Conservation (phyloP, 2,888 invertebrate genomes). For the Mimumesa dahlbomi region DNA sequence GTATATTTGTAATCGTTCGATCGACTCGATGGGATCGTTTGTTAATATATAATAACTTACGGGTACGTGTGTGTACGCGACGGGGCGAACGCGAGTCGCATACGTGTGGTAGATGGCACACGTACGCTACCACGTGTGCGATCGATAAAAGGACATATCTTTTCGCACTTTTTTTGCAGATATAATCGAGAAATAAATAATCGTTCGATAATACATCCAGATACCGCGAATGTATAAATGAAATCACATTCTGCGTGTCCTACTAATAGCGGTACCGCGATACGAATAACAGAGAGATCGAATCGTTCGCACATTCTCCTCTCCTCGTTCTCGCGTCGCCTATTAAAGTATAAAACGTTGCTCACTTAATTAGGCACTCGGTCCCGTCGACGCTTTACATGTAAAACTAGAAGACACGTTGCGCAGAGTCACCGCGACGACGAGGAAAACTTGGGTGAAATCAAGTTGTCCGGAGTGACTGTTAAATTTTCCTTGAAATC, state of each 20-base stretch:
- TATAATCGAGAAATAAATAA: conserved; percentile 17
- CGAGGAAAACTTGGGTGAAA: too few relatives aligned
- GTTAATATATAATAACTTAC: neutral
- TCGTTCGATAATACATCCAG: conserved; percentile 29
- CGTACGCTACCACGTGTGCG: neutral
- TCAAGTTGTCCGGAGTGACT: too few relatives aligned
- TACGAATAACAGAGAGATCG: conserved; percentile 16
- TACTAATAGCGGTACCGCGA: conserved; percentile 14
- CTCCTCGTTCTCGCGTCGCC: conserved; percentile 10
- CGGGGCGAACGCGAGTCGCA: conserved; percentile 7
- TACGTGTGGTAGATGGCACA: neutral
- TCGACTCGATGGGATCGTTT: conserved; percentile 10
- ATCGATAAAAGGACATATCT: conserved; percentile 11
- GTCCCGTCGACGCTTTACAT: too few relatives aligned
- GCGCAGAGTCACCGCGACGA: too few relatives aligned
- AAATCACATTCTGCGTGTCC: conserved; percentile 13
- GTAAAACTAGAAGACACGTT: conserved; percentile 33
- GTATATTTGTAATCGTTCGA: conserved; percentile 18
- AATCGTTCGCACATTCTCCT: conserved; percentile 28
- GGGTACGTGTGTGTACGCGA: neutral
- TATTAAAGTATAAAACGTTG: conserved; percentile 22
- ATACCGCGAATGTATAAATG: conserved; percentile 14
- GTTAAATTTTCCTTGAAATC: conserved; percentile 31
- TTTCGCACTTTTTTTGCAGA: conserved; percentile 6
- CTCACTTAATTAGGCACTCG: conserved; percentile 44